phyloP scores from a whole-genome alignment of 2,797 vertebrate genomes.

The Perodicticus potto region DNA sequence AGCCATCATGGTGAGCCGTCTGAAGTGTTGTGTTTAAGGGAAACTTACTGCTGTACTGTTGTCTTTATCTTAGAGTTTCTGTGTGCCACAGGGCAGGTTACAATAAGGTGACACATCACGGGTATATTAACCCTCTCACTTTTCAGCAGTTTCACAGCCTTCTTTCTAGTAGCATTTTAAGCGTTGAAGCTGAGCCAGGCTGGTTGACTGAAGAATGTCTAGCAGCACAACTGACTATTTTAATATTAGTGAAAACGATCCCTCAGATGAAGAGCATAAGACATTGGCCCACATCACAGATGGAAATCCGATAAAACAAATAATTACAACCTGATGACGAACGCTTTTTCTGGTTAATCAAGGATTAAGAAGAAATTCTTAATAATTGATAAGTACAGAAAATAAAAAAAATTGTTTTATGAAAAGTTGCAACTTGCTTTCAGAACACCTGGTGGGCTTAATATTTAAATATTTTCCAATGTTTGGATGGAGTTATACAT shows the following conservation, averaged over 20 bases:
- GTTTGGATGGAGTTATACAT: slow-evolving; percentile 26
- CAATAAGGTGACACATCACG: slow-evolving; percentile 84
- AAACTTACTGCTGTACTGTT: neutral
- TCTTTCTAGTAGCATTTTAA: slow-evolving; percentile 80
- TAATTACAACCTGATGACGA: neutral
- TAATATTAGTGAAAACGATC: slow-evolving; percentile 9
- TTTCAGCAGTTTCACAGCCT: slow-evolving; percentile 83
- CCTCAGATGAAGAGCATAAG: neutral
- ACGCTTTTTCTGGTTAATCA: slow-evolving; percentile 49
- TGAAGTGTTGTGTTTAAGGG: slow-evolving; percentile 59
- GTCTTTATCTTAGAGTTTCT: slow-evolving; percentile 75
- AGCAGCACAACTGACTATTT: neutral
- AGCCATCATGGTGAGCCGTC: slow-evolving; percentile 74
- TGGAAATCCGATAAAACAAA: slow-evolving; percentile 14
- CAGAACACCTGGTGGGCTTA: neutral
- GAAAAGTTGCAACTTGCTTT: slow-evolving; percentile 46
- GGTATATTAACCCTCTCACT: slow-evolving; percentile 83
- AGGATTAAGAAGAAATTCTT: slow-evolving; percentile 46
- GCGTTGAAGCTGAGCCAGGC: slow-evolving; percentile 46
- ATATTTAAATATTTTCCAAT: slow-evolving; percentile 55
- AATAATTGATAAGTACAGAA: slow-evolving; percentile 29
- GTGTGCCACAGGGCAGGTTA: slow-evolving; percentile 81
- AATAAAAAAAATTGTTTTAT: slow-evolving; percentile 17
- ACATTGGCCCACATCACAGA: neutral
- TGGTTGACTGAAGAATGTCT: neutral